Percentiles rank a stretch among this genome's conserved stretches.
Conservation (phyloP, 2,113 vertebrate genomes). For the Apodemus sylvaticus region DNA sequence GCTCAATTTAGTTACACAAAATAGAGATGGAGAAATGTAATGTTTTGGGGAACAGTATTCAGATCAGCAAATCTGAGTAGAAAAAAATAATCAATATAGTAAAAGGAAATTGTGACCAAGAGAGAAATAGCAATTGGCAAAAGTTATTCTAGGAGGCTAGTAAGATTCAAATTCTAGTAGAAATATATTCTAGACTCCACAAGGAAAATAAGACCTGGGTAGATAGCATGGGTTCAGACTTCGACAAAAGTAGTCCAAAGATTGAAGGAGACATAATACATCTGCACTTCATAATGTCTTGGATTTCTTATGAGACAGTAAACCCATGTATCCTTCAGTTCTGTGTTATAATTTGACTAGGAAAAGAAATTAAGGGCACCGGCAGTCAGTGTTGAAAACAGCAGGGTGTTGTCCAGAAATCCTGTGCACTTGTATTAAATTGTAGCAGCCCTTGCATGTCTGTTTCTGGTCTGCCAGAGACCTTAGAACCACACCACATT, state of each 20-base stretch:
- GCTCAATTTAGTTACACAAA: neutral
- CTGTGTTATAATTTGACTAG: neutral
- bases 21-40: constrained; percentile 21
- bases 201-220: neutral
- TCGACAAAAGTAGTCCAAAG: neutral
- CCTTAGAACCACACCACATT: neutral
- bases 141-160: neutral
- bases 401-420: neutral
- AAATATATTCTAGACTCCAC: neutral
- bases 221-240: neutral
- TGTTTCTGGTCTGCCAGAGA: neutral
- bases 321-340: neutral
- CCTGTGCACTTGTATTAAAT: constrained; percentile 26
- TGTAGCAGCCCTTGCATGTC: neutral
- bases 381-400: neutral
- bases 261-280: neutral
- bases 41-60: neutral
- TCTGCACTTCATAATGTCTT: neutral
- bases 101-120: constrained; percentile 54
- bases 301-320: neutral
- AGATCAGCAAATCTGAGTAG: constrained; percentile 2
- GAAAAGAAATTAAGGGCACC: neutral
- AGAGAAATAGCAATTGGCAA: neutral
- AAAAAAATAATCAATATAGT: neutral
- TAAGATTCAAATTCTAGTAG: neutral